Base-by-base conservation (phyloP, 1,140 invertebrate species). In the Sycophaga agraensis region DNA sequence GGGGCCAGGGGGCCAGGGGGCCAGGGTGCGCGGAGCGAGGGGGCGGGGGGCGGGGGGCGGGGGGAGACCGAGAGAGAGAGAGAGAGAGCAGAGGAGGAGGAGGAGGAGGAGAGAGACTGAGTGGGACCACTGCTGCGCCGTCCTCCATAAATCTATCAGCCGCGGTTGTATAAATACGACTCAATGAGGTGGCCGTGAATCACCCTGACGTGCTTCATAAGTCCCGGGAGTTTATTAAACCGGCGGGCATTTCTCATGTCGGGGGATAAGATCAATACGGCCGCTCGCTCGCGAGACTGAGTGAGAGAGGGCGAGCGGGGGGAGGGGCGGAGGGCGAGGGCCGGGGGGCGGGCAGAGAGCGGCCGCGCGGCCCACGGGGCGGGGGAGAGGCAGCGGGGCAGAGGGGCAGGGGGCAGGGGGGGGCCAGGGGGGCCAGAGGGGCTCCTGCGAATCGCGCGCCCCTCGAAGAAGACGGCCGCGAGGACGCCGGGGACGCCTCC, bases 161-260 rank as follows among this genome's bases (percentile, higher is more conserved):
- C 73, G 73, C 71, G 79, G 78, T 81, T 79, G 79, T 81, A 80
- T 79, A 81, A 80, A 81, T 80, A 81, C 78, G 78, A 80, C 78
- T 79, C 77, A 80, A 80, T 80, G 76, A 80, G 78, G 76, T 77
- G 78, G 76, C 77, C 76, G 78, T 80, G 79, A 80, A 81, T 79
- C 79, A 81, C 77, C 76, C 72, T 78, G 79, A 80, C 79, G 77
- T 79, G 79, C 79, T 81, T 81, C 79, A 81, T 80, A 81, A 80
- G 78, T 80, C 79, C 79, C 77, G 77, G 76, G 77, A 81, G 79
- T 81, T 81, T 81, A 81, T 81, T 81, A 81, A 81, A 80, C 78
- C 77, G 74, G 77, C 77, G 74, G 72, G 77, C 79, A 81, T 80
- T 81, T 81, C 79, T 81, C 78, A 81, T 81, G 78, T 80, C 77